Evolutionary conservation across 2,888 invertebrate genomes (phyloP).

Genomic region (Azorinus chamasolen): DNA sequence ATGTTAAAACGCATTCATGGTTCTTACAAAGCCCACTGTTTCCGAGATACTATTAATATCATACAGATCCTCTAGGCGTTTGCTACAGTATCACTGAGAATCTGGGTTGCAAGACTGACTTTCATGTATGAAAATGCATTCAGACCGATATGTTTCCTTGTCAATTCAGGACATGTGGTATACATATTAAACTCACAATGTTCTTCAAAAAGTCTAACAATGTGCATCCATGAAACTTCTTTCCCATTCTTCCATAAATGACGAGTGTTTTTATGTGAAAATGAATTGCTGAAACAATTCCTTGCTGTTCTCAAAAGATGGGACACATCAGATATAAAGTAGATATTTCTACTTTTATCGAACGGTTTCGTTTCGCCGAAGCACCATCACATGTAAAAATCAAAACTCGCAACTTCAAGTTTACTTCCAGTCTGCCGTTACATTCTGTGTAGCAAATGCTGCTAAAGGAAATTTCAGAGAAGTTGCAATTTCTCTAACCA

Average conservation of each 20-base stretch:
- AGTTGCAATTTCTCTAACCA: constrained; percentile 44
- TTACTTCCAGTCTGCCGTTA: constrained; percentile 23
- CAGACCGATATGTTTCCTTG: constrained; percentile 25
- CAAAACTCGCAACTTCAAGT: constrained; percentile 10
- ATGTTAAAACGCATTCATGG: constrained; percentile 56
- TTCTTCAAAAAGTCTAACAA: constrained; percentile 49
- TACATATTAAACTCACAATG: constrained; percentile 41
- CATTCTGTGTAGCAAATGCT: constrained; percentile 30
- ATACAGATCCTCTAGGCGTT: constrained; percentile 39
- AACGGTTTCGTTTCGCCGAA: constrained; percentile 55
- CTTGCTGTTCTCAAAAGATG: constrained; percentile 59
- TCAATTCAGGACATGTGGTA: constrained; percentile 38
- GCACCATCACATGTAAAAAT: constrained; percentile 32
- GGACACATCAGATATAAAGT: constrained; percentile 58
- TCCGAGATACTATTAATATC: constrained; percentile 26
- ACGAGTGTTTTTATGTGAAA: constrained; percentile 46
- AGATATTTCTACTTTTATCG: constrained; percentile 27
- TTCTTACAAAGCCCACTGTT: constrained; percentile 43
- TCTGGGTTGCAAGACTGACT: constrained; percentile 45
- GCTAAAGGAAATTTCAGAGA: constrained; percentile 31
- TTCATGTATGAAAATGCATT: constrained; percentile 38
- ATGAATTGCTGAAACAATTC: constrained; percentile 64
- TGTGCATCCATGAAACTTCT: constrained; percentile 60
- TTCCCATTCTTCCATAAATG: constrained; percentile 50
- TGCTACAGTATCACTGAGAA: constrained; percentile 37